Evolutionary conservation across 1,140 invertebrate species (phyloP).

Genomic region (Atta texana): DNA sequence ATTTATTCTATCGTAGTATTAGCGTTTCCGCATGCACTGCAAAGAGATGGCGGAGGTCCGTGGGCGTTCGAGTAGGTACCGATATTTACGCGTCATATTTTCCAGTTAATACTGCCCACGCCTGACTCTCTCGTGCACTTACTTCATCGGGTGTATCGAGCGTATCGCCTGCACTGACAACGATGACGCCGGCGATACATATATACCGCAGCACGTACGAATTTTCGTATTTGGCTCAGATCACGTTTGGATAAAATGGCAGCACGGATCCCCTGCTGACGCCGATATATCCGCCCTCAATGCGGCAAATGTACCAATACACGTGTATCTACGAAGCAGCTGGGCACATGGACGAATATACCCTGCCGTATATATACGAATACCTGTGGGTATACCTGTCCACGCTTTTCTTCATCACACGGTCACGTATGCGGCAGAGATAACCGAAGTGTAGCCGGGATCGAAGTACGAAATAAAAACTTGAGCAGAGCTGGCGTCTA

Average conservation of each 20-base stretch:
- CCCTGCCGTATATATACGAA: slow-evolving; percentile 19
- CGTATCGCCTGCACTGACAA: slow-evolving; percentile 52
- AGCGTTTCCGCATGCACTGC: neutral
- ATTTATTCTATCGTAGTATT: slow-evolving; percentile 43
- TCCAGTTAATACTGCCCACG: slow-evolving; percentile 63
- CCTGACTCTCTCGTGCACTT: slow-evolving; percentile 32
- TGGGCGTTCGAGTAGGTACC: slow-evolving; percentile 51
- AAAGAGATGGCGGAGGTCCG: slow-evolving; percentile 35
- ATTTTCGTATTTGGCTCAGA: slow-evolving; percentile 83
- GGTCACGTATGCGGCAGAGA: slow-evolving; percentile 72
- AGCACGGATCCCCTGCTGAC: slow-evolving; percentile 75
- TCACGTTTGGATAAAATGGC: slow-evolving; percentile 85
- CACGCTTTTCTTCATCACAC: slow-evolving; percentile 73
- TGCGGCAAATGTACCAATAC: slow-evolving; percentile 41
- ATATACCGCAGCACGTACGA: slow-evolving; percentile 79
- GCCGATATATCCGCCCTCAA: slow-evolving; percentile 64
- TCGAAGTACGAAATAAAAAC: slow-evolving; percentile 13
- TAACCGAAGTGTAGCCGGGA: slow-evolving; percentile 26
- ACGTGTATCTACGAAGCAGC: slow-evolving; percentile 32
- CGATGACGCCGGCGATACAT: slow-evolving; percentile 45
- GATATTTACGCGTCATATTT: slow-evolving; percentile 68
- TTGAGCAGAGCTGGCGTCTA: slow-evolving; percentile 32
- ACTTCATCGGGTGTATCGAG: slow-evolving; percentile 1
- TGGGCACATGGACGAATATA: slow-evolving; percentile 35
- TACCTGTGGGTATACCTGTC: slow-evolving; percentile 63